Evolutionary conservation across 37 sponge, comb jelly and placozoan species (phyloP).

Genomic region (Agelas oroides): DNA sequence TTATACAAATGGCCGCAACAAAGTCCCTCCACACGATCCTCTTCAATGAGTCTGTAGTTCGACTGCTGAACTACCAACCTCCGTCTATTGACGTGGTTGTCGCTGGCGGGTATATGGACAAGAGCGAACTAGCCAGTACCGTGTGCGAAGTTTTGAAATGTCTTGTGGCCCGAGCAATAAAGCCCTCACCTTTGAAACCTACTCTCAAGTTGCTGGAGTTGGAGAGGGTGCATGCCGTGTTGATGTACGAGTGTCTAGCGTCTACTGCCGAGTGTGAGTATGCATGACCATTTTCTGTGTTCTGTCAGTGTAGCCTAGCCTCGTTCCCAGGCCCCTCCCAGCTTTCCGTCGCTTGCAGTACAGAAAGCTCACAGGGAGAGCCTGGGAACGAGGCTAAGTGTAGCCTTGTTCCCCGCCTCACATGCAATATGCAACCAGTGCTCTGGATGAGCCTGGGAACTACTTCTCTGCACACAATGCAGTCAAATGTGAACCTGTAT

Average conservation of each 20-base stretch:
- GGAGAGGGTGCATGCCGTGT: conserved; percentile 22
- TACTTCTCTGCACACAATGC: too few species aligned
- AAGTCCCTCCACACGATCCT: conserved; percentile 51
- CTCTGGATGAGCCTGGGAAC: too few species aligned
- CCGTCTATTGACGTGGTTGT: neutral
- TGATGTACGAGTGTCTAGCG: conserved; percentile 17
- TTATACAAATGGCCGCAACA: conserved; percentile 42
- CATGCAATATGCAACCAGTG: too few species aligned
- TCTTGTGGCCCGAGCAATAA: conserved; percentile 22
- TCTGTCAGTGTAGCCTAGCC: too few species aligned
- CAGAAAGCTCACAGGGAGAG: too few species aligned
- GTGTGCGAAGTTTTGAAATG: conserved; percentile 26
- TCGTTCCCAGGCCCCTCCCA: too few species aligned
- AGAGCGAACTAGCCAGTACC: conserved; percentile 26
- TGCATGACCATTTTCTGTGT: neutral
- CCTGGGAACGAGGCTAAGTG: too few species aligned
- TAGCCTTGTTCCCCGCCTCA: neutral
- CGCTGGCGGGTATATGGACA: conserved; percentile 27
- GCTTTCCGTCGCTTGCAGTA: too few species aligned
- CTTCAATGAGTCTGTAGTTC: conserved; percentile 20
- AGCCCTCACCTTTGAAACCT: conserved; percentile 55
- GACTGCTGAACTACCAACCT: conserved; percentile 34
- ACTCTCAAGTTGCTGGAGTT: conserved; percentile 42
- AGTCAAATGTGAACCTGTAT: too few species aligned
- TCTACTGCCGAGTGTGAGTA: conserved; percentile 34